Percentiles rank a stretch among this genome's conserved stretches.
Evolutionary conservation across 2,888 invertebrate genomes (phyloP).

Genomic region (Epirrhoe alternata): DNA sequence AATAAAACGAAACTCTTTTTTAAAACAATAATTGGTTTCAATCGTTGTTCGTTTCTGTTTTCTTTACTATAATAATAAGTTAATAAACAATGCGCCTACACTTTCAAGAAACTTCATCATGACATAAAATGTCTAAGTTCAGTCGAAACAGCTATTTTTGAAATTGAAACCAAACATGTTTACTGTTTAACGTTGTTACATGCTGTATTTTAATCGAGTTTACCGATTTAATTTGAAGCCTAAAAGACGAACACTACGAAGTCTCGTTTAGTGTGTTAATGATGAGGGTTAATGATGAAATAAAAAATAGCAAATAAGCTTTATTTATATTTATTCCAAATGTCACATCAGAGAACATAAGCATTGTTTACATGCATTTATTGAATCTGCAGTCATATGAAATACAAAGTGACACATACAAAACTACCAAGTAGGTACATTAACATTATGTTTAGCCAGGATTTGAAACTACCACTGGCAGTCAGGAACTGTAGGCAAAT

Average conservation of each 20-base stretch:
- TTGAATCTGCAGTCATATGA: constrained; percentile 28
- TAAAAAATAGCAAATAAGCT: constrained; percentile 46
- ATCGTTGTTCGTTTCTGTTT: too few species aligned
- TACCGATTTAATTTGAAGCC: background rate
- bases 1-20: too few species aligned
- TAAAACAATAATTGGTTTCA: too few species aligned
- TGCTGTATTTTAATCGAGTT: background rate
- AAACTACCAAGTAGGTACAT: constrained; percentile 28
- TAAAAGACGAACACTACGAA: background rate
- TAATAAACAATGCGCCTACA: background rate
- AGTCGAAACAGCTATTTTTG: constrained; percentile 1
- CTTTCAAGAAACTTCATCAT: background rate
- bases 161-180: constrained; percentile 6
- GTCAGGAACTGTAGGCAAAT: constrained; percentile 55
- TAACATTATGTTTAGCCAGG: constrained; percentile 26
- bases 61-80: background rate
- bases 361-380: constrained; percentile 37
- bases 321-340: constrained; percentile 45
- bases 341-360: constrained; percentile 45
- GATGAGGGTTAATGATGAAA: constrained; percentile 23
- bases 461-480: constrained; percentile 46
- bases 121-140: background rate
- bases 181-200: background rate
- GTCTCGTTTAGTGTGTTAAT: background rate
- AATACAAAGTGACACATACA: constrained; percentile 38